Evolutionary conservation across 1,140 invertebrate genomes (phyloP), one percentile per base, ranked within the genome.

Genomic region (Cherax quadricarinatus): DNA sequence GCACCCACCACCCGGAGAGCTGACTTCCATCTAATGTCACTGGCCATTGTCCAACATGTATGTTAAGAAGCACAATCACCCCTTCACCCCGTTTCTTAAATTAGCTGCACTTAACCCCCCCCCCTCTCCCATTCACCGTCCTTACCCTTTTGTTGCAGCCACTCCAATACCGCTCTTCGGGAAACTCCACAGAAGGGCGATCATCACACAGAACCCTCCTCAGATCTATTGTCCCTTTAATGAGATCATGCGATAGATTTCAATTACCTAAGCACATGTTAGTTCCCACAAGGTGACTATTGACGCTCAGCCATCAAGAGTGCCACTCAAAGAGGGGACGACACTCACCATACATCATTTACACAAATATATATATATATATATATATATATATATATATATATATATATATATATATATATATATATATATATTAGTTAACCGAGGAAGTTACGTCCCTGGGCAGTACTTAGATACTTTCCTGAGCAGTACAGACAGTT

Each of bases 181-280:
- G 24, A 2, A 1, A 0, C 41, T 9, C 10, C 6, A 41, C 73
- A 3, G n/a, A 87, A 24, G 75, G 62, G 12, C 18, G 4, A 14
- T 78, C 70, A 0, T 62, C 86, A 7, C 81, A 24, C 62, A n/a
- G 9, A 14, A 57, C 30, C 90, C 18, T 51, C 21, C 16, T 12
- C 24, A 14, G 48, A 57, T 53, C 90, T 66, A 91, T 91, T 91
- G 90, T 91, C 12, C 24, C 41, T 53, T 91, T 91, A 91, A 91
- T 91, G 90, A 91, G 90, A 87, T 91, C 90, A 91, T 91, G 90
- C 75, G 87, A 91, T 91, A 91, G 90, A 87, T 91, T 91, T 91
- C 90, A 91, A 91, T 91, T 86, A 91, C 84, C 57, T 57, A 84
- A 49, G 30, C 90, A 91, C 84, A 86, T 91, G 90, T 62, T 51